Base-by-base conservation (phyloP, 2,113 vertebrate species). In the Neodon shergylaensis region DNA sequence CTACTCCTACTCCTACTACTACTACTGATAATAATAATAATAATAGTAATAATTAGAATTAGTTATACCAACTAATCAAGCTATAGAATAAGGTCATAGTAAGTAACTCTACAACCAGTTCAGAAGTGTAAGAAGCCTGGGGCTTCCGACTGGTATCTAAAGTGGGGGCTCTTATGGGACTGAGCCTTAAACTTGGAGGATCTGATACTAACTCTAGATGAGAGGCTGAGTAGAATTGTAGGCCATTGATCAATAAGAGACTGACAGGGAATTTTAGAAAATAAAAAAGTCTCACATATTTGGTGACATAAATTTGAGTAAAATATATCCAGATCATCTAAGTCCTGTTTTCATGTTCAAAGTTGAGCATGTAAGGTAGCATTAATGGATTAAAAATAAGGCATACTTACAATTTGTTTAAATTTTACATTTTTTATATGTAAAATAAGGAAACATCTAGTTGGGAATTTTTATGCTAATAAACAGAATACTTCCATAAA, bases 341-440 rank as follows among this genome's bases (percentile, higher is more conserved):
- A 94, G 58, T 78, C 54, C 39, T 93, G 24, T 78, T 96, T 95
- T 87, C 84, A 66, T 47, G 90, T 4, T 77, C 12, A 96, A 95
- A 94, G 12, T 85, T 63, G 72, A 93, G 90, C 44, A 76, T 11
- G 19, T 91, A 77, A 84, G 82, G 77, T 88, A 91, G 19, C 52
- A 92, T 52, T 66, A 90, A 54, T 86, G 47, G 26, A 52, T 26
- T 52, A 63, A 72, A 78, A 73, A 88, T 24, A 85, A 21, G 86
- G 24, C 8, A 54, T 76, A 5, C 24, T 65, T 11, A 21, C 91
- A 81, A 81, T 42, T 84, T 91, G 77, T 93, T 87, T 49, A 88
- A 65, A 26, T 36, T 70, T 49, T 70, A 36, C 28, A 36, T 91
- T 95, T 94, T 85, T 63, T 92, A 0, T 87, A 90, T 44, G 39